Evolutionary conservation across 2,113 vertebrate genomes (phyloP), one percentile per base, ranked within the genome.

Genomic region (Oryzias curvinotus): DNA sequence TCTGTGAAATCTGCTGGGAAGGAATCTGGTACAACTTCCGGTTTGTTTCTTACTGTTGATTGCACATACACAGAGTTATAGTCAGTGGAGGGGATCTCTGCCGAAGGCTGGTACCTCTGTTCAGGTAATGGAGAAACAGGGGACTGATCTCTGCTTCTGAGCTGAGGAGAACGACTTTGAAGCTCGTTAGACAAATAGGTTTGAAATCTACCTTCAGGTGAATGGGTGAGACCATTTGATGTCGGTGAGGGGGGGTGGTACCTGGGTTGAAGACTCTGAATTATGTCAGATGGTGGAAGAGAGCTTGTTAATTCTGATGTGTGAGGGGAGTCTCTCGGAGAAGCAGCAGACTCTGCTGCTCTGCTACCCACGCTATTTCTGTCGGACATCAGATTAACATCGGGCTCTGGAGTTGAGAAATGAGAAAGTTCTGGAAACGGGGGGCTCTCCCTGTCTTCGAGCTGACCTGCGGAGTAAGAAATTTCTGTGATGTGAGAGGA

Each of bases 401-500:
- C 58, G 54, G 64, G 52, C 30, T 82, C 74, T 54, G 61, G 57
- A 30, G 62, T 48, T 43, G 57, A 78, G 57, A 72, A 58, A 60
- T 16, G 44, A 57, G 53, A 65, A 7, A 69, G 79, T 62, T 86
- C 77, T 4, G 82, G 65, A 72, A 77, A 84, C n/a, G 73, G 60
- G 13, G 71, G 23, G 54, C 58, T 59, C 13, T 46, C 14, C 53
- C 81, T 72, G 51, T 79, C 81, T 26, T 83, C 81, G 0, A 81
- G 80, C 65, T 84, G 83, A 68, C 88, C 58, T 25, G 80, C 54
- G 51, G 78, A 86, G 30, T 87, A 81, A 43, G 72, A 78, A 56
- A 88, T 71, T 7, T 76, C 82, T 65, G 82, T 76, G 57, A 83
- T 84, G n/a, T 84, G 85, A 55, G 83, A 85, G 8, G 77, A 88